phyloP scores from a whole-genome alignment of 2,797 vertebrate genomes.

The Coregonus sp. region DNA sequence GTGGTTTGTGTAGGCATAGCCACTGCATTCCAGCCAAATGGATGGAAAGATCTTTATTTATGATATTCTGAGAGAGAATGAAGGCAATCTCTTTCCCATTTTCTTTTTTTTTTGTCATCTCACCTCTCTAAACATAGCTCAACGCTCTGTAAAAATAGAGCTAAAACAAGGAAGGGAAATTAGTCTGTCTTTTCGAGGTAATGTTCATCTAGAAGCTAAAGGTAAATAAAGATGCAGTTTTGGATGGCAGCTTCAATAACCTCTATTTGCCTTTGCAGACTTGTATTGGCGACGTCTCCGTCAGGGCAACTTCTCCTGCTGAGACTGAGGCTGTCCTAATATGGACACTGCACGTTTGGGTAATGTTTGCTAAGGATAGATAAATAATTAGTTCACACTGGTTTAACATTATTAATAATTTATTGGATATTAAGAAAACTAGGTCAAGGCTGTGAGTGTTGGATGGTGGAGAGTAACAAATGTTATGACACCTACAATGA shows the following conservation, averaged over 20 bases:
- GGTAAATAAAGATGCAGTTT: background rate
- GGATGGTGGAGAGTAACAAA: no score
- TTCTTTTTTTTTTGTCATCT: conserved; percentile 6
- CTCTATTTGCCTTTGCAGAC: background rate
- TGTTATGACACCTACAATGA: no score
- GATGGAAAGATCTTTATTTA: conserved; percentile 23
- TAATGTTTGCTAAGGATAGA: no score
- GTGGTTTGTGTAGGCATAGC: conserved; percentile 3
- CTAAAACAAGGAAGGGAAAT: conserved; percentile 21
- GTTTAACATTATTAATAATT: no score
- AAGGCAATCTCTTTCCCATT: background rate
- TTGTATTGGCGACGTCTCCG: background rate
- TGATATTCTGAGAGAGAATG: conserved; percentile 18
- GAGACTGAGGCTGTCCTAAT: background rate
- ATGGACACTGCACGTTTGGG: no score
- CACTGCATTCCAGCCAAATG: background rate
- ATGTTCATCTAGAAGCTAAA: background rate
- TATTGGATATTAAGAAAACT: background rate
- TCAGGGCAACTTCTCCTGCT: background rate
- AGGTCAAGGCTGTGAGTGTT: no score
- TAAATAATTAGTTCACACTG: no score
- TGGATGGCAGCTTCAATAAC: background rate
- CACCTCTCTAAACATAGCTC: background rate
- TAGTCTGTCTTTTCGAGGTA: conserved; percentile 8
- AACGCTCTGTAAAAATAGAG: conserved; percentile 24